Percentiles rank a stretch among this genome's conserved stretches.
Evolutionary conservation across 2,888 invertebrate genomes (phyloP).

Genomic region (Pediacus dermestoides): DNA sequence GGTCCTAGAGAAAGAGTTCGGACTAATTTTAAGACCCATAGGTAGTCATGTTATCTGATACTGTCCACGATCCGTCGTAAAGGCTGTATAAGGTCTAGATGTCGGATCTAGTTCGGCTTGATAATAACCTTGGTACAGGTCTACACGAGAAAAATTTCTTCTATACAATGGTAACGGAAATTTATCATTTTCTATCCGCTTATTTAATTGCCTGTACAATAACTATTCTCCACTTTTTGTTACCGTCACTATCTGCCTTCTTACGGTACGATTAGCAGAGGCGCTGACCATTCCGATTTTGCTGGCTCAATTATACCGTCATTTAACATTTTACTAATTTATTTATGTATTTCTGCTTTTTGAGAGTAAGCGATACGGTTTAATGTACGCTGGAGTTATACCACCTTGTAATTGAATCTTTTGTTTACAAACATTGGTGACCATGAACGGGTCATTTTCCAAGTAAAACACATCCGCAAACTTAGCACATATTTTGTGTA

Average conservation of each 20-base stretch:
- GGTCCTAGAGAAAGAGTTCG: slow-evolving; percentile 29
- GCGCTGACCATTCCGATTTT: slow-evolving; percentile 23
- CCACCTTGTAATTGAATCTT: no score
- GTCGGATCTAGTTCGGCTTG: slow-evolving; percentile 18
- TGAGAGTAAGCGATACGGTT: no score
- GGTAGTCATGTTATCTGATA: slow-evolving; percentile 25
- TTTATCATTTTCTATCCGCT: slow-evolving; percentile 19
- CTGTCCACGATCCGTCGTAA: slow-evolving; percentile 21
- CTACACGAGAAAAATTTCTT: slow-evolving; percentile 23
- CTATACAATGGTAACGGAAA: slow-evolving; percentile 23
- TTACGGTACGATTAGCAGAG: slow-evolving; percentile 29
- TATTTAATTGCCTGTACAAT: slow-evolving; percentile 23
- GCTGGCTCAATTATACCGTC: slow-evolving; percentile 22
- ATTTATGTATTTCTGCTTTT: slow-evolving; percentile 22
- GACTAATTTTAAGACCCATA: slow-evolving; percentile 26
- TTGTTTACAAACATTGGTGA: no score
- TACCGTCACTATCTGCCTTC: no score
- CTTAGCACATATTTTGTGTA: no score
- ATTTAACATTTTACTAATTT: slow-evolving; percentile 21
- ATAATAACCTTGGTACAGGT: slow-evolving; percentile 21
- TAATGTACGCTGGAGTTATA: no score
- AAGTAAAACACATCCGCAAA: no score
- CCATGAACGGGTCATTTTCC: no score
- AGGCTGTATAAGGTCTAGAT: slow-evolving; percentile 23
- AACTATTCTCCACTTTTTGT: slow-evolving; percentile 22